These are phyloP conservation scores for Frieseomelitta varia DNA, from an alignment of 1,140 invertebrate genomes.

Conservation along the genomic window DNA sequence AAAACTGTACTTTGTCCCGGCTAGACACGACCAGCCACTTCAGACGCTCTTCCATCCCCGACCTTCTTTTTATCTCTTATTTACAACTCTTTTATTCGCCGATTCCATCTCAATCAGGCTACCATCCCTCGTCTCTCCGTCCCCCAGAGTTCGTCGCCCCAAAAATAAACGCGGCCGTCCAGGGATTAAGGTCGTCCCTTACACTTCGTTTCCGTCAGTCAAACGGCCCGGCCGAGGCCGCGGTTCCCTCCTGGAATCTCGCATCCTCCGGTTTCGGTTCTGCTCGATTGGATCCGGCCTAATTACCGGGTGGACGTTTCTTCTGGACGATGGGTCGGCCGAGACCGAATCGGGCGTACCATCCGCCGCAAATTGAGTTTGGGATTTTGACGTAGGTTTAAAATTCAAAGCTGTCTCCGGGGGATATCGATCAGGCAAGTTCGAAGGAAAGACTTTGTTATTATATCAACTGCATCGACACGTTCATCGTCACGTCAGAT, in stretches of 20 bases:
- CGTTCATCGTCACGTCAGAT: too few species aligned
- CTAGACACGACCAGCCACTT: conserved; percentile 79
- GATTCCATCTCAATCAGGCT: conserved; percentile 82
- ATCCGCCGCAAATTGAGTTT: neutral
- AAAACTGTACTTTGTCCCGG: conserved; percentile 78
- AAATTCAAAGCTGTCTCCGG: neutral
- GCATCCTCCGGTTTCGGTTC: conserved; percentile 12
- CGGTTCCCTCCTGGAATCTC: neutral
- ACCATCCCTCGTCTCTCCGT: conserved; percentile 1
- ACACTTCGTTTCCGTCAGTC: conserved; percentile 14
- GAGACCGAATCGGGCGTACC: neutral
- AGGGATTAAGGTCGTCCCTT: conserved; percentile 50
- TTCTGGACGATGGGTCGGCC: neutral
- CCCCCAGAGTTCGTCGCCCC: conserved; percentile 28
- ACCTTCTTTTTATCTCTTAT: conserved; percentile 81
- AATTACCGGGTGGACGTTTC: conserved; percentile 2
- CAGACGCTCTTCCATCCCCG: conserved; percentile 56
- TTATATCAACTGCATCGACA: neutral
- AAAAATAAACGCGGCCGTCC: conserved; percentile 43
- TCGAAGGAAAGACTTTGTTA: neutral
- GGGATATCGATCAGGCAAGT: neutral
- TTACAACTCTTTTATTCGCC: conserved; percentile 82
- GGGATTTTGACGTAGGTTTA: neutral
- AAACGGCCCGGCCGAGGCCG: neutral
- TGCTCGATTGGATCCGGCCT: conserved; percentile 2